A percentile compares a stretch with the other conserved stretches of the same genome.
Evolutionary conservation across 2,113 vertebrate genomes (phyloP).

Genomic region (Prietella phreatophila): DNA sequence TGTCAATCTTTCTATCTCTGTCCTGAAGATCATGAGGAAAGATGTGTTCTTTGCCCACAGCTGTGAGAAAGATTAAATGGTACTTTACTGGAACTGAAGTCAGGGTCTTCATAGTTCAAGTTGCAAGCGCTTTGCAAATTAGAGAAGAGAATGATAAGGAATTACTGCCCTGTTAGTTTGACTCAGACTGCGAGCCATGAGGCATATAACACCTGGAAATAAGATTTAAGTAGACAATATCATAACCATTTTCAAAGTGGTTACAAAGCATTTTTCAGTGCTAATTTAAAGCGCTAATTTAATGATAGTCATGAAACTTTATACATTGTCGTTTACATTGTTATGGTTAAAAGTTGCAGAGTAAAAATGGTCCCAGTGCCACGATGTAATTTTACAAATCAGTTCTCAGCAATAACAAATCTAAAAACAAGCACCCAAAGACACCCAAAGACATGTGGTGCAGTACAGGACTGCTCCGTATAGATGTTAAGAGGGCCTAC

Average conservation of each 20-base stretch:
- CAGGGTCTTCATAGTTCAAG: constrained; percentile 22
- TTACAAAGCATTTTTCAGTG: neutral
- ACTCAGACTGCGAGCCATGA: neutral
- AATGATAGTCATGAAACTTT: neutral
- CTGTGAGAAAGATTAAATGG: constrained; percentile 3
- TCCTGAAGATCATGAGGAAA: constrained; percentile 19
- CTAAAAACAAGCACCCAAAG: neutral
- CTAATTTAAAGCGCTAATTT: neutral
- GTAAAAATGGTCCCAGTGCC: neutral
- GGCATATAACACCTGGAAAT: neutral
- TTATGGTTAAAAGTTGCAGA: neutral
- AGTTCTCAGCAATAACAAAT: neutral
- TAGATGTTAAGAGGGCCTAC: neutral
- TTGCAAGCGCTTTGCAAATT: constrained; percentile 17
- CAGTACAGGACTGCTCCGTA: neutral
- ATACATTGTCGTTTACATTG: neutral
- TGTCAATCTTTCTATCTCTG: neutral
- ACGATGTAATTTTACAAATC: neutral
- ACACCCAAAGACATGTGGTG: neutral
- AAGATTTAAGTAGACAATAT: neutral
- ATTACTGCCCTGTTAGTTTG: neutral
- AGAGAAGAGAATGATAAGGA: constrained; percentile 24
- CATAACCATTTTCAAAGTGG: neutral
- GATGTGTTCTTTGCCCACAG: neutral
- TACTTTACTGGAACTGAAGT: constrained; percentile 13